Conservation (phyloP, 1,140 invertebrate species). For the Apis mellifera region Amel_HAv3.1 CM009944.2:5981501-5982000, state of each 20-base stretch:
- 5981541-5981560: constrained; percentile 2
- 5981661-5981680: constrained; percentile 72
- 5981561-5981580: constrained; percentile 66
- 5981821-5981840: constrained; percentile 66
- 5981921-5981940: constrained; percentile 64
- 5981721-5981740: constrained; percentile 58
- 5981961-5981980: not conserved
- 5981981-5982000: constrained; percentile 47
- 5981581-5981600: constrained; percentile 39
- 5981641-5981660: constrained; percentile 70
- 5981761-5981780: constrained; percentile 18
- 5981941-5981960: not conserved
- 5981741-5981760: constrained; percentile 34
- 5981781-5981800: constrained; percentile 19
- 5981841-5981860: constrained; percentile 65
- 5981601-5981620: constrained; percentile 38
- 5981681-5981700: constrained; percentile 59
- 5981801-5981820: constrained; percentile 34
- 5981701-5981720: constrained; percentile 70
- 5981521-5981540: not conserved
- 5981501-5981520: constrained; percentile 64
- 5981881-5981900: constrained; percentile 51
- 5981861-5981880: constrained; percentile 62
- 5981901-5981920: constrained; percentile 68
- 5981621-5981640: constrained; percentile 61